Evolutionary conservation across 2,797 vertebrate genomes (phyloP).

Genomic region (Mus caroli): DNA sequence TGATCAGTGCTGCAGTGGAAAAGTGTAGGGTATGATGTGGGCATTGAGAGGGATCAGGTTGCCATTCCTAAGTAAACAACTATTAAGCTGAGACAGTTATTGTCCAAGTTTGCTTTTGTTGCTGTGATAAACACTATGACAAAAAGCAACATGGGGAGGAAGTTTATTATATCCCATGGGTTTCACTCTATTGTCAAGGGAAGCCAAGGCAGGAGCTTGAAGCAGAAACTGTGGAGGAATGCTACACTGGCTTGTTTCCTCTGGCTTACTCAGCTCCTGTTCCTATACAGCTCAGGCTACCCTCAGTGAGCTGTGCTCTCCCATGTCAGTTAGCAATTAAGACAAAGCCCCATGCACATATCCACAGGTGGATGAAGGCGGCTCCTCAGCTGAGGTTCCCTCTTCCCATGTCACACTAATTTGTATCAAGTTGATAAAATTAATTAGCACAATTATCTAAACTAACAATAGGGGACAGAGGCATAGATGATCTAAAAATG

Average conservation of each 20-base stretch:
- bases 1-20: constrained; percentile 18
- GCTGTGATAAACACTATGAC: neutral
- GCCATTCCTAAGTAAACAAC: constrained; percentile 37
- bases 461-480: constrained; percentile 11
- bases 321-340: neutral
- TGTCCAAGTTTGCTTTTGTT: neutral
- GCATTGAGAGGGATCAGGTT: constrained; percentile 1
- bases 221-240: neutral
- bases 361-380: neutral
- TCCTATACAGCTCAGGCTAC: neutral
- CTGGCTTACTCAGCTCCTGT: neutral
- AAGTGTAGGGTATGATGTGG: neutral
- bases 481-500: constrained; percentile 50
- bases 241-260: neutral
- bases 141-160: neutral
- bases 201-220: neutral
- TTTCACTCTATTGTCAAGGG: neutral
- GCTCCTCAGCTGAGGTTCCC: neutral
- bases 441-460: neutral
- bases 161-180: neutral
- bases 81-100: constrained; percentile 38
- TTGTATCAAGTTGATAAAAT: neutral
- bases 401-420: neutral
- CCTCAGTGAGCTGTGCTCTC: neutral
- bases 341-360: neutral